These are phyloP conservation scores for Myiagra hebetior DNA, from an alignment of 2,113 vertebrate genomes.

Conservation along the genomic window DNA sequence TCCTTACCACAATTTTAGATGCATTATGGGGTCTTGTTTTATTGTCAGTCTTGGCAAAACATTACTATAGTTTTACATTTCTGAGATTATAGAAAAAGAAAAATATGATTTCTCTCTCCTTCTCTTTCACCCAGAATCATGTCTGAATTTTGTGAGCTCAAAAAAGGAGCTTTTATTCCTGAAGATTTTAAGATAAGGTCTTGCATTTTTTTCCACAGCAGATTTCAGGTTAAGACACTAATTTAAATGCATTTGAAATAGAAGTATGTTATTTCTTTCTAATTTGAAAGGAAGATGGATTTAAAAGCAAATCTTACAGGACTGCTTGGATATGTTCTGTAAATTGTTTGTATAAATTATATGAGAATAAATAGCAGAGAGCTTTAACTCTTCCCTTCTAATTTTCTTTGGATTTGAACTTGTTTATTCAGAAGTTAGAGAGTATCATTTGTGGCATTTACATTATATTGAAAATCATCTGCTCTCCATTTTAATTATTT, in stretches of 20 bases:
- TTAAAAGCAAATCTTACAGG: not conserved
- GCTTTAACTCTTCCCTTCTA: constrained; percentile 40
- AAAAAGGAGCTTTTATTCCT: not conserved
- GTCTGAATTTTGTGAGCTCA: not conserved
- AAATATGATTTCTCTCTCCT: not conserved
- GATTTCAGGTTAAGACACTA: constrained; percentile 32
- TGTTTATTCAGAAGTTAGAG: constrained; percentile 36
- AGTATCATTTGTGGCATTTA: not conserved
- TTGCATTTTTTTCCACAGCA: not conserved
- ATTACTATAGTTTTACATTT: not conserved
- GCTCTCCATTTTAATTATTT: not conserved
- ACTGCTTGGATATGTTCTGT: not conserved
- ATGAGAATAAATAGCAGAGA: constrained; percentile 29
- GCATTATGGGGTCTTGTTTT: not conserved
- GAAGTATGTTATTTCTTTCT: not conserved
- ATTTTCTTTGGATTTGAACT: constrained; percentile 37
- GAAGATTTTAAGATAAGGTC: constrained; percentile 1
- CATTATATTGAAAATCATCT: not conserved
- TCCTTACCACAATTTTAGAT: not conserved
- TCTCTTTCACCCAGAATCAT: not conserved
- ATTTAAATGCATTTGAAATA: constrained; percentile 35
- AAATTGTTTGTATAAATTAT: constrained; percentile 46
- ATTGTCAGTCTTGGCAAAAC: not conserved
- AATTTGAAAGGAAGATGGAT: constrained; percentile 27
- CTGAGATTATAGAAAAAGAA: not conserved